Evolutionary conservation across 2,888 invertebrate species (phyloP).

Genomic region (Catocala nupta): DNA sequence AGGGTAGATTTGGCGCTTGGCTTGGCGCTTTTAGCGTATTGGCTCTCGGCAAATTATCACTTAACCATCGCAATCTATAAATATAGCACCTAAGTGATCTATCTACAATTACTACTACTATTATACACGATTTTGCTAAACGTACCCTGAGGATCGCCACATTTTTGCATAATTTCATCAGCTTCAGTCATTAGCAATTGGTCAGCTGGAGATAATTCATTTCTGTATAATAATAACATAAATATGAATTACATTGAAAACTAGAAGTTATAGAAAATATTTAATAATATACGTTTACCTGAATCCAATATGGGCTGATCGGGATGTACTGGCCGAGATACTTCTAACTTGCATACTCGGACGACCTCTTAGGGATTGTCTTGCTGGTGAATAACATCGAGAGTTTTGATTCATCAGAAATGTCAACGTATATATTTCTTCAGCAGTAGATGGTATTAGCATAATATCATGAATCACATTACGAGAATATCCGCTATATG

Average conservation of each 20-base stretch:
- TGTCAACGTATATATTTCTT: too few species aligned
- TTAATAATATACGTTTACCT: slow-evolving; percentile 50
- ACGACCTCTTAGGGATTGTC: slow-evolving; percentile 62
- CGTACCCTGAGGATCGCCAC: slow-evolving; percentile 74
- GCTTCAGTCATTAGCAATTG: slow-evolving; percentile 75
- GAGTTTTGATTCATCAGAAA: too few species aligned
- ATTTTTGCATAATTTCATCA: slow-evolving; percentile 79
- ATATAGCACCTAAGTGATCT: too few species aligned
- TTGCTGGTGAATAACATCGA: slow-evolving; percentile 51
- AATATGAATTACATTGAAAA: not conserved
- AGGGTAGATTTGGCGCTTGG: too few species aligned
- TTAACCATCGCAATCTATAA: too few species aligned
- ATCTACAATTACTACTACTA: too few species aligned
- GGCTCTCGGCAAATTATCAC: too few species aligned
- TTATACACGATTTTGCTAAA: not conserved
- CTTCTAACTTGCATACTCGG: slow-evolving; percentile 70
- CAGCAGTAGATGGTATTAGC: too few species aligned
- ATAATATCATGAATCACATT: too few species aligned
- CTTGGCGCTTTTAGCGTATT: too few species aligned
- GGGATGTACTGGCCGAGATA: slow-evolving; percentile 74
- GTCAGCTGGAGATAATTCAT: slow-evolving; percentile 70
- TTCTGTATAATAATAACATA: slow-evolving; percentile 48
- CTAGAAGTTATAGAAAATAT: not conserved
- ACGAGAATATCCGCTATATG: too few species aligned
- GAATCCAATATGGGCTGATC: slow-evolving; percentile 72